Percentiles rank a stretch among this genome's conserved stretches.
Evolutionary conservation across 2,797 vertebrate genomes (phyloP).

Genomic region (Chanos chanos): DNA sequence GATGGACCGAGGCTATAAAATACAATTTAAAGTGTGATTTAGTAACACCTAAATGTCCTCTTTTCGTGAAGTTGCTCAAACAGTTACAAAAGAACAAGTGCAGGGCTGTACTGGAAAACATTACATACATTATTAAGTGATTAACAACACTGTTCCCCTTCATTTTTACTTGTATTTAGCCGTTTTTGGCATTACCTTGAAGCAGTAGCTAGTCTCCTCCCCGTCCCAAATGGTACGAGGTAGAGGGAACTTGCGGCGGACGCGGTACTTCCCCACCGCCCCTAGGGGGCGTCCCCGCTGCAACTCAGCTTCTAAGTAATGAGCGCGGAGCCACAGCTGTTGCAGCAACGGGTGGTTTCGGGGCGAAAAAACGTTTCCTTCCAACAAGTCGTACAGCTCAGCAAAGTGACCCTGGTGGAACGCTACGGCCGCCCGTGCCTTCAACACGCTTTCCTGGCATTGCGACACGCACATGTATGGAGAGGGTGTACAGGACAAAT

Average conservation of each 20-base stretch:
- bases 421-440: conserved; percentile 62
- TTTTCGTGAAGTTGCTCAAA: no score
- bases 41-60: no score
- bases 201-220: conserved; percentile 72
- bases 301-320: conserved; percentile 64
- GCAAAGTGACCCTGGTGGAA: conserved; percentile 66
- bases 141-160: no score
- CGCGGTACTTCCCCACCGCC: conserved; percentile 69
- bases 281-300: conserved; percentile 67
- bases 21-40: no score
- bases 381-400: conserved; percentile 63
- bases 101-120: no score
- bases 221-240: conserved; percentile 71
- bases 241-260: conserved; percentile 68
- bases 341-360: conserved; percentile 65
- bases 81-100: no score
- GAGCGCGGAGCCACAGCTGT: conserved; percentile 70
- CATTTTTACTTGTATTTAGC: no score
- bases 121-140: no score
- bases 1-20: no score
- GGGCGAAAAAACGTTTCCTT: conserved; percentile 62
- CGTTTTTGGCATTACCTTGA: conserved; percentile 67
- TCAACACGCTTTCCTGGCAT: conserved; percentile 59
- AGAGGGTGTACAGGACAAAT: conserved; percentile 28
- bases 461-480: conserved; percentile 41